phyloP scores from a whole-genome alignment of 2,113 vertebrate species.

The Mobula hypostoma region DNA sequence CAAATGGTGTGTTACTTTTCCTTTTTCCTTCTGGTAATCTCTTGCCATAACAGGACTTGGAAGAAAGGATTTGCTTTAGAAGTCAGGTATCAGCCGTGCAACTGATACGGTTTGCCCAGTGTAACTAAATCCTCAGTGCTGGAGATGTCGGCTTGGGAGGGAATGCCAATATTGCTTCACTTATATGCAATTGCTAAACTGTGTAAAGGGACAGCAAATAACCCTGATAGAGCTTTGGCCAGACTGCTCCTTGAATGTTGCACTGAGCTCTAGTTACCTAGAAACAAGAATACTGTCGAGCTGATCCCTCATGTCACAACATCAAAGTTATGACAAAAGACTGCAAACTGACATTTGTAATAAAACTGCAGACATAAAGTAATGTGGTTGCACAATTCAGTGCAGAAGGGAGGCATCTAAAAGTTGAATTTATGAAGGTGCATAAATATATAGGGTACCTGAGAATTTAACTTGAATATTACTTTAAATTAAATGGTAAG shows the following conservation, averaged over 20 bases:
- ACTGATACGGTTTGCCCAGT: too few relatives aligned
- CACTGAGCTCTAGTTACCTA: background rate
- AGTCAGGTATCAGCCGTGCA: too few relatives aligned
- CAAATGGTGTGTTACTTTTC: background rate
- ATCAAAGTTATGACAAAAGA: background rate
- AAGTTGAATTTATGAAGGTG: background rate
- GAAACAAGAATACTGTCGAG: background rate
- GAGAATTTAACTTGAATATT: background rate
- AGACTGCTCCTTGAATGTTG: background rate
- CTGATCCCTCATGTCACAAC: background rate
- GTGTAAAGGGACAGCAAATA: background rate
- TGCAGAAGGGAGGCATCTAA: background rate
- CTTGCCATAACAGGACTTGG: too few relatives aligned
- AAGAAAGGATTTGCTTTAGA: too few relatives aligned
- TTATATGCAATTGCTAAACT: too few relatives aligned
- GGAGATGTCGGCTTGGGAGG: too few relatives aligned
- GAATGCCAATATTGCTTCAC: too few relatives aligned
- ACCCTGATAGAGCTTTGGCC: background rate
- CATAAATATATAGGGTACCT: background rate
- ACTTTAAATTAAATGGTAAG: background rate
- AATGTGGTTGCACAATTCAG: background rate
- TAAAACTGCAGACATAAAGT: background rate
- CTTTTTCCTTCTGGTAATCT: too few relatives aligned
- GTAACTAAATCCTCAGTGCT: too few relatives aligned
- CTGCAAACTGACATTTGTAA: background rate